Evolutionary conservation across 30 jellyfish, hydroid and myxozoan species (phyloP), one percentile per base, ranked within the genome.

Genomic region (Aurelia sp.): DNA sequence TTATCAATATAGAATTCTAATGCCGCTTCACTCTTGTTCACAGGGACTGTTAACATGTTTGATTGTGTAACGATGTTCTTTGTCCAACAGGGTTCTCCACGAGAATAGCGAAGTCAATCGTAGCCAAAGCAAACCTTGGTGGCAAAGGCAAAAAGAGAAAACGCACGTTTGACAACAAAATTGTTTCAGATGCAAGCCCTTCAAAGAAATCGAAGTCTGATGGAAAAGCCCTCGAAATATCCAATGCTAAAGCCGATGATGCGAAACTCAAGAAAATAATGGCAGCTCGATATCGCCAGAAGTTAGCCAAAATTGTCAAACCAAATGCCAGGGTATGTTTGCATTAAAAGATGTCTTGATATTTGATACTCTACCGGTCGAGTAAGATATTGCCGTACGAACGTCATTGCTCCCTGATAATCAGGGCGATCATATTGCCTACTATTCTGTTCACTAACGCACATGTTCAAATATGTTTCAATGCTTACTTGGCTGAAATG

Each of bases 71-170:
- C n/a, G 21, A 40, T 53, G 21, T 51, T 31, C 48, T 31, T 16
- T 31, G 40, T 78, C 8, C 24, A 66, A 7, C 19, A 81, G 91
- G 74, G 6, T 81, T 81, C 83, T 30, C 68, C 0, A 48, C 58
- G 59, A 65, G 79, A 11, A 47, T 33, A 5, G 72, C 19, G 15
- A 48, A 52, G 64, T 81, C 91, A 7, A 64, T 66, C 16, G 91
- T 69, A 5, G 81, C 76, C 58, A 81, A 81, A 51, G 91, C 91
- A 5, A 35, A 31, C 24, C 66, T 50, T 20, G 91, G 91, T 5
- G 91, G 91, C 30, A 67, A 82, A 44, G 84, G 84, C 76, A 81
- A 72, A 57, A 81, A 67, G 58, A 77, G 91, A 22, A 81, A 50
- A 38, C 84, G 91, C 27, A 51, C 38, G 0, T 81, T 81, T 61